phyloP scores from a whole-genome alignment of 2,797 vertebrate species.

The Phrynocephalus guinanensis region DNA sequence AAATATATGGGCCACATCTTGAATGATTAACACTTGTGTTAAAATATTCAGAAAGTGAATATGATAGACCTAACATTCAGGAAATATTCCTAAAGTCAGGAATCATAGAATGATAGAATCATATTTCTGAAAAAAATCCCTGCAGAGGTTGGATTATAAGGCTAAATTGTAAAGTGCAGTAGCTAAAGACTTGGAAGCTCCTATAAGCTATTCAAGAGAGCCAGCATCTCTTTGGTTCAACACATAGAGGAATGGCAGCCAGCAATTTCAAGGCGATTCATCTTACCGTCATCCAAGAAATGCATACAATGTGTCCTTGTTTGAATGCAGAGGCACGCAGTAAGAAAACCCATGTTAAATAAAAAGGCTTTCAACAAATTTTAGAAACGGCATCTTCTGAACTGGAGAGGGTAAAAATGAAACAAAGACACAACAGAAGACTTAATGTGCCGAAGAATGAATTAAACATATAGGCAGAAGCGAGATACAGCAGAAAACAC shows the following conservation, averaged over 20 bases:
- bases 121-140: no score
- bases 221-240: not conserved
- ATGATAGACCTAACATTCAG: no score
- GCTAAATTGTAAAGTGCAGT: not conserved
- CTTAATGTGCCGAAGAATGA: conserved; percentile 15
- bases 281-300: not conserved
- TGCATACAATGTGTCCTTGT: not conserved
- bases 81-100: no score
- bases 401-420: conserved; percentile 28
- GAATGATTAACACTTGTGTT: no score
- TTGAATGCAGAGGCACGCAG: not conserved
- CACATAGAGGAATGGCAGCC: not conserved
- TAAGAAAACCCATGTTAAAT: not conserved
- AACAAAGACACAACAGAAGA: not conserved
- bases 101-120: no score
- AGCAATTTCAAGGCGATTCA: not conserved
- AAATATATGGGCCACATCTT: no score
- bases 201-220: not conserved
- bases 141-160: no score
- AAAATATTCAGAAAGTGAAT: no score
- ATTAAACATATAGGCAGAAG: conserved; percentile 33
- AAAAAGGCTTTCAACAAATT: not conserved
- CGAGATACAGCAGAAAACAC: not conserved
- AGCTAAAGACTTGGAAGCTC: not conserved
- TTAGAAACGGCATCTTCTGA: conserved; percentile 4